Conservation (phyloP, 2,113 vertebrate species). For the Gymnogyps californianus region DNA sequence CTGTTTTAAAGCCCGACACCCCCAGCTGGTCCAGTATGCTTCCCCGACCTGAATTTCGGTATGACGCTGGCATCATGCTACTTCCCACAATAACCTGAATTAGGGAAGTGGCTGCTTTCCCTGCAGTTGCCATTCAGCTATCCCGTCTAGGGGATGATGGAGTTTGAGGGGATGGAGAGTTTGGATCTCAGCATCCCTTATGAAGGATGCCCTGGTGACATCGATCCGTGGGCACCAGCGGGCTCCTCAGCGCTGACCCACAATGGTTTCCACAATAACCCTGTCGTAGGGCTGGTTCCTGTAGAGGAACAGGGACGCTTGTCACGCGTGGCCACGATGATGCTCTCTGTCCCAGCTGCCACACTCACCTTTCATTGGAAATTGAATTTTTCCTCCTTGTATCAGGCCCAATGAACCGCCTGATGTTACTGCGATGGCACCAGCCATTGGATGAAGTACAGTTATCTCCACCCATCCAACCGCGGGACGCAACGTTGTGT, state of each 20-base stretch:
- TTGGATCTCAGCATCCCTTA: not conserved
- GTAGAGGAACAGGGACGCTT: not conserved
- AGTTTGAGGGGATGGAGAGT: not conserved
- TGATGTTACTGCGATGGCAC: too few species aligned
- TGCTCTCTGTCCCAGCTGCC: too few species aligned
- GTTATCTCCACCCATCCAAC: not conserved
- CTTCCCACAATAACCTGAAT: not conserved
- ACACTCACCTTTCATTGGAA: rapidly evolving
- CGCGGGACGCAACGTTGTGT: rapidly evolving
- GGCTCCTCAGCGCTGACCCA: not conserved
- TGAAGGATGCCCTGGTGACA: not conserved
- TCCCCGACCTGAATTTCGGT: not conserved
- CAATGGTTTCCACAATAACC: rapidly evolving
- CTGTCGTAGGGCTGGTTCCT: not conserved
- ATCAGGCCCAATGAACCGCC: too few species aligned
- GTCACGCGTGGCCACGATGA: rapidly evolving
- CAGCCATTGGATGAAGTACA: too few species aligned
- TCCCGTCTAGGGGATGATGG: not conserved
- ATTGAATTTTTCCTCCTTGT: not conserved
- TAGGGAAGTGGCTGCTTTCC: not conserved
- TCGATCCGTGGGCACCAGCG: rapidly evolving
- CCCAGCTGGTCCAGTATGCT: rapidly evolving
- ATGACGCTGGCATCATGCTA: rapidly evolving
- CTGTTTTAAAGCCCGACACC: not conserved
- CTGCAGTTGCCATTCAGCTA: too few species aligned